Conservation (phyloP, 1,140 invertebrate species). For the Diprion similis region DNA sequence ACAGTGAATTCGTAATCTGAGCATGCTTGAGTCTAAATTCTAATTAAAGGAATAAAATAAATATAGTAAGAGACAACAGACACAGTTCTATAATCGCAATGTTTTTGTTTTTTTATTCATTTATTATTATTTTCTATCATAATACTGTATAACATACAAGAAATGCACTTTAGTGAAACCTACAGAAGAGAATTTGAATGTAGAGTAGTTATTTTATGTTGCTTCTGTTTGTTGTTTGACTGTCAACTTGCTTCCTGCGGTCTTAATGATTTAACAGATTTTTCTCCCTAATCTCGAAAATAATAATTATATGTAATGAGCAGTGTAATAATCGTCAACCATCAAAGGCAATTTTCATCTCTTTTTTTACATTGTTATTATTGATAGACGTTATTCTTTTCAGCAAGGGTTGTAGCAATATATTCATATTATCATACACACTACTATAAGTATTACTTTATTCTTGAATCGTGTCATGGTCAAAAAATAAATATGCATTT, state of each 20-base stretch:
- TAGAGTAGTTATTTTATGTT: constrained; percentile 43
- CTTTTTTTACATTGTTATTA: constrained; percentile 31
- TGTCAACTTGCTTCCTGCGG: background rate
- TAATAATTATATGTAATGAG: constrained; percentile 23
- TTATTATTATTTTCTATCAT: constrained; percentile 68
- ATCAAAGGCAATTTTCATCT: constrained; percentile 38
- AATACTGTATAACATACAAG: constrained; percentile 89
- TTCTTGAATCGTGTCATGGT: constrained; percentile 55
- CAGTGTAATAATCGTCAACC: constrained; percentile 40
- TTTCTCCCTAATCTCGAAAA: constrained; percentile 14
- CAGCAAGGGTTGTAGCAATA: constrained; percentile 35
- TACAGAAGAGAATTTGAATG: constrained; percentile 76
- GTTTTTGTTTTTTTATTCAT: constrained; percentile 49
- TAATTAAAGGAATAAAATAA: background rate
- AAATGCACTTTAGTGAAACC: constrained; percentile 87
- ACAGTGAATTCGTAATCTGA: too few relatives aligned
- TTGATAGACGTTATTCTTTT: constrained; percentile 35
- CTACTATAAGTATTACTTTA: constrained; percentile 46
- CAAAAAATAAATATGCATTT: constrained; percentile 54
- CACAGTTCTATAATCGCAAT: constrained; percentile 19
- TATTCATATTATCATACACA: constrained; percentile 42
- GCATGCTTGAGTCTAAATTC: background rate
- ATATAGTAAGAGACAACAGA: background rate
- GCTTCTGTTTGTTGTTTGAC: constrained; percentile 20
- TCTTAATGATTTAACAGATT: constrained; percentile 10